phyloP scores from a whole-genome alignment of 2,888 invertebrate species.

The Standfussiana lucernea region DNA sequence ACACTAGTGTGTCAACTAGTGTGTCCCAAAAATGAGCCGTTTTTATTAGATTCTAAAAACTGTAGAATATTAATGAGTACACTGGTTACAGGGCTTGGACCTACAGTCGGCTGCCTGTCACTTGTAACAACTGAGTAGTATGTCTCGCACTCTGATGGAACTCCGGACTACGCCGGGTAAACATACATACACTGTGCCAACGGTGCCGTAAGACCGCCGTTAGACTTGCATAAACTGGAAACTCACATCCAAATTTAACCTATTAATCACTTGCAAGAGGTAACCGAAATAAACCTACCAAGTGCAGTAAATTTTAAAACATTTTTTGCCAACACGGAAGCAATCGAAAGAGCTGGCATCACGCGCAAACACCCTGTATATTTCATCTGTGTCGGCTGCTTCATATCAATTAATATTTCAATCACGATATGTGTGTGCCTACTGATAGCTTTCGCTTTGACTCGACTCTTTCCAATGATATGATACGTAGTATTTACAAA shows the following conservation, averaged over 20 bases:
- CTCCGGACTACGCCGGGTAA: neutral
- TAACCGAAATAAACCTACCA: neutral
- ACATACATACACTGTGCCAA: too few relatives aligned
- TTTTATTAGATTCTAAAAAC: neutral
- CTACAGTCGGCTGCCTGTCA: neutral
- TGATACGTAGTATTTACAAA: neutral
- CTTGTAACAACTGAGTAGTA: neutral
- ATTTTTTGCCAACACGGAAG: neutral
- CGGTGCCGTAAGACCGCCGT: too few relatives aligned
- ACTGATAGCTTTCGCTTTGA: neutral
- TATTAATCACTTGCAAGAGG: neutral
- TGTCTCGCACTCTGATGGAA: neutral
- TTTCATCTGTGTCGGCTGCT: neutral
- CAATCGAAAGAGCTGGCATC: neutral
- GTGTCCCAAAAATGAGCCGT: neutral
- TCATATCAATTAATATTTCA: constrained; percentile 31
- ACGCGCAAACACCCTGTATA: neutral
- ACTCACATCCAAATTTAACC: neutral
- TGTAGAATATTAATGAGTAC: neutral
- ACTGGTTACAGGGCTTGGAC: neutral
- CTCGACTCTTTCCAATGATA: neutral
- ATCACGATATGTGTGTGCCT: neutral
- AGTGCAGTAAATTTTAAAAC: neutral
- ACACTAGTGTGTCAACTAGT: neutral
- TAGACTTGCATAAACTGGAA: neutral